Conservation (phyloP, 2,888 invertebrate species). For the Isotomurus palustris region DNA sequence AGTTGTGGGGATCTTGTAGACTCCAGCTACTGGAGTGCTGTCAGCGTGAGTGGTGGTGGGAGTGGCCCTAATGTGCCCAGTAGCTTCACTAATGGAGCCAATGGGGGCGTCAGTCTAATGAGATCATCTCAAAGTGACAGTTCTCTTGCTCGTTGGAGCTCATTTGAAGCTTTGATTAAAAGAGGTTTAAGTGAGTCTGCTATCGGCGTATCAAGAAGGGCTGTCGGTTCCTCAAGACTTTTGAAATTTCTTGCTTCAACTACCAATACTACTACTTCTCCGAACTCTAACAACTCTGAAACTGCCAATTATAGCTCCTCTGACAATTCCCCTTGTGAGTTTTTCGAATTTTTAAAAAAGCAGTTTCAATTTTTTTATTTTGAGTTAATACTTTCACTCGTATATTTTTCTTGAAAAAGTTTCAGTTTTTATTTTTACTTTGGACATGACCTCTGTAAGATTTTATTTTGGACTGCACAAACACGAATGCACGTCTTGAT, state of each 20-base stretch:
- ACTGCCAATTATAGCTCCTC: conserved; percentile 12
- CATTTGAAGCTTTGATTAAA: conserved; percentile 43
- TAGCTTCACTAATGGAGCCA: not conserved
- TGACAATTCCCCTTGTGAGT: conserved; percentile 21
- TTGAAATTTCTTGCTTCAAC: conserved; percentile 38
- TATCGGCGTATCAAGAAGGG: conserved; percentile 37
- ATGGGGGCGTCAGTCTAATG: conserved; percentile 8
- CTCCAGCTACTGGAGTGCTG: conserved; percentile 36
- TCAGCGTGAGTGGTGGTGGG: conserved; percentile 18
- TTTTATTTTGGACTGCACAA: too few species aligned
- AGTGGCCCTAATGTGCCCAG: not conserved
- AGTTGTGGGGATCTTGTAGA: conserved; percentile 23
- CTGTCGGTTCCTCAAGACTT: conserved; percentile 42
- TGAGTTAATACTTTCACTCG: too few species aligned
- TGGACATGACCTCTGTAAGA: too few species aligned
- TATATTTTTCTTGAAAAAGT: too few species aligned
- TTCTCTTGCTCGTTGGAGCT: conserved; percentile 38
- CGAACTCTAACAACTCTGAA: not conserved
- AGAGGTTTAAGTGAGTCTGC: conserved; percentile 42
- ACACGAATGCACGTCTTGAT: too few species aligned
- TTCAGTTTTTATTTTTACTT: too few species aligned
- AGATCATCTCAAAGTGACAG: conserved; percentile 43
- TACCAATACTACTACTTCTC: not conserved
- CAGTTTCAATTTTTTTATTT: too few species aligned
- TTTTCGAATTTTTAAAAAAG: too few species aligned